These are phyloP conservation scores for Melanotaenia pygmaea DNA, from an alignment of 2,797 vertebrate species.

Conservation along the genomic window DNA sequence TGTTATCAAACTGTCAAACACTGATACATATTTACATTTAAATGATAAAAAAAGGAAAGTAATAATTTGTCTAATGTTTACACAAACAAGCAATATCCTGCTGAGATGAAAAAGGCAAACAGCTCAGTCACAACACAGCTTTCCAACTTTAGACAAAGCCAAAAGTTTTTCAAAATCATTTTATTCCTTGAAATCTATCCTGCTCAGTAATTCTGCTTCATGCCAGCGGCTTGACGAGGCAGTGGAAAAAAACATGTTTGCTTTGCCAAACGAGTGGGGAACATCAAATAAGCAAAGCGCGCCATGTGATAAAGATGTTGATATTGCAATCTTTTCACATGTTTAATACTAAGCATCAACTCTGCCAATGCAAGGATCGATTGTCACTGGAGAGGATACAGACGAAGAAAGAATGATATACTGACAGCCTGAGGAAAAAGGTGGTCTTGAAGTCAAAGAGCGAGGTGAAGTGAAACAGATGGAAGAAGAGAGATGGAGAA, in stretches of 20 bases:
- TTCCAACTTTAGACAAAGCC: constrained; percentile 7
- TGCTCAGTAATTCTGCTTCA: constrained; percentile 15
- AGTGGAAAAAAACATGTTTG: constrained; percentile 16
- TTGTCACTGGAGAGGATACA: constrained; percentile 49
- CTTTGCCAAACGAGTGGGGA: constrained; percentile 9
- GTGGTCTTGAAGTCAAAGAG: constrained; percentile 64
- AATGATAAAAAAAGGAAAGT: constrained; percentile 3
- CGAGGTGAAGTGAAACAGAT: constrained; percentile 73
- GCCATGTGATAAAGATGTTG: constrained; percentile 25
- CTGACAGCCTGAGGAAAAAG: constrained; percentile 53
- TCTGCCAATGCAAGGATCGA: constrained; percentile 43
- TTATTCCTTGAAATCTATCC: constrained; percentile 36
- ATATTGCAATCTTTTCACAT: constrained; percentile 38
- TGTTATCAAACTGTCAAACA: constrained; percentile 5
- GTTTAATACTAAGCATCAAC: constrained; percentile 38
- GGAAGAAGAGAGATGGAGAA: constrained; percentile 71
- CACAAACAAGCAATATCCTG: not conserved
- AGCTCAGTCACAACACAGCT: not conserved
- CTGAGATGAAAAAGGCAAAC: not conserved
- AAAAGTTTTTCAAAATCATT: constrained; percentile 25
- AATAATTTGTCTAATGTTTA: not conserved
- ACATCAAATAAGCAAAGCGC: constrained; percentile 19
- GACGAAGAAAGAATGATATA: constrained; percentile 54
- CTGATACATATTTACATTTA: constrained; percentile 18
- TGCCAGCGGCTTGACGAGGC: constrained; percentile 12